Conservation (phyloP, 2,113 vertebrate species). For the Cyanoliseus patagonus region DNA sequence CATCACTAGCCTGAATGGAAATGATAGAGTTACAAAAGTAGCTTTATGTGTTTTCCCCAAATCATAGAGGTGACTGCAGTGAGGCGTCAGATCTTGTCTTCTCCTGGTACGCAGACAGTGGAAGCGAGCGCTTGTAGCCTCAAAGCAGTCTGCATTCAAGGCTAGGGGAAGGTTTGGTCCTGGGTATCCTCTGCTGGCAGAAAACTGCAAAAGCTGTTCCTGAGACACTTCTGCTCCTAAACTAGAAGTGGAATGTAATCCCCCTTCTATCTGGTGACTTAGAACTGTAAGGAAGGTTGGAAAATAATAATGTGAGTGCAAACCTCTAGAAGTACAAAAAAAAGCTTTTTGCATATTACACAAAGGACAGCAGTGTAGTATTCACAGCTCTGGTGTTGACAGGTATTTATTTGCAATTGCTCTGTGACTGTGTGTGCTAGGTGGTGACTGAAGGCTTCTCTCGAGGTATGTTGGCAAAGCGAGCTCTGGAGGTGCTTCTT, state of each 20-base stretch:
- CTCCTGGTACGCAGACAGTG: background rate
- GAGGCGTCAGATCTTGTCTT: background rate
- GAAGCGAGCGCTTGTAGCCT: background rate
- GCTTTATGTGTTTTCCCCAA: background rate
- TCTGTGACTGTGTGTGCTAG: background rate
- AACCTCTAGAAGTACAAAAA: background rate
- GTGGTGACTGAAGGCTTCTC: background rate
- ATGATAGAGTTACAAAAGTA: background rate
- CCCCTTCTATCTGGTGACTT: background rate
- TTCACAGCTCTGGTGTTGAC: background rate
- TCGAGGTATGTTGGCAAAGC: accelerated
- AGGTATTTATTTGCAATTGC: background rate
- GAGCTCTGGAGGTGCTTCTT: background rate
- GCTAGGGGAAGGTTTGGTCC: background rate
- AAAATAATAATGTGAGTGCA: background rate
- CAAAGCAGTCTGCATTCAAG: background rate
- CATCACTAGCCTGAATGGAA: background rate
- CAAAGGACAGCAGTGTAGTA: background rate
- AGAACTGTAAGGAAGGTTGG: background rate
- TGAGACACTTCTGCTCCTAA: background rate
- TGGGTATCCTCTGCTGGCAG: constrained; percentile 50
- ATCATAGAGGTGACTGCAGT: background rate
- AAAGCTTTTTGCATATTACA: background rate
- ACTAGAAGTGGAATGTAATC: background rate
- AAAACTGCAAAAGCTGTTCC: constrained; percentile 28